Percentiles rank a stretch among this genome's conserved stretches.
Evolutionary conservation across 2,888 invertebrate species (phyloP).

Genomic region (Chymomyza amoena): DNA sequence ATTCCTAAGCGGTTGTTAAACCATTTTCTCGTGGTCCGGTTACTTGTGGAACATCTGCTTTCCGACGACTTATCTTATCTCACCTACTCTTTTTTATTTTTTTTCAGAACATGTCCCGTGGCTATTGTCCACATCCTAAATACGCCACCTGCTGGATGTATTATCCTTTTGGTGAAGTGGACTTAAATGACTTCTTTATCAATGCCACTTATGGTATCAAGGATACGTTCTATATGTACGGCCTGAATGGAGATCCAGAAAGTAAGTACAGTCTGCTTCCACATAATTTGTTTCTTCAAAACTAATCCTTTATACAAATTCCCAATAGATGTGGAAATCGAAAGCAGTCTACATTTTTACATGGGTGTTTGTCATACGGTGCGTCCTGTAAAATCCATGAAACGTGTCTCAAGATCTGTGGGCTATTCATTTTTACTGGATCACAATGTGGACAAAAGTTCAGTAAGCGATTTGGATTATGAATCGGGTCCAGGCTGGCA

Average conservation of each 20-base stretch:
- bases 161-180: conserved; percentile 81
- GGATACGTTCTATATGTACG: conserved; percentile 81
- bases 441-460: conserved; percentile 76
- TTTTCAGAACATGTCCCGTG: conserved; percentile 46
- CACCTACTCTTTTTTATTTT: neutral
- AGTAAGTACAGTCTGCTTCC: conserved; percentile 78
- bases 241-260: conserved; percentile 79
- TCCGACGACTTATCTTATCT: neutral
- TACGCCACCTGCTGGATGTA: conserved; percentile 81
- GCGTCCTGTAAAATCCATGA: conserved; percentile 79
- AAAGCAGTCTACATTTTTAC: conserved; percentile 80
- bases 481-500: conserved; percentile 82
- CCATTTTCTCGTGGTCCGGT: too few species aligned
- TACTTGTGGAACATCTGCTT: neutral
- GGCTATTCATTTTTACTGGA: conserved; percentile 83
- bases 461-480: conserved; percentile 42
- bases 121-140: conserved; percentile 78
- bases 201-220: conserved; percentile 81
- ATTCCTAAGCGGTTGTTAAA: too few species aligned
- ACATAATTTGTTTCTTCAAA: neutral
- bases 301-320: neutral
- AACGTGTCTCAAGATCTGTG: conserved; percentile 78
- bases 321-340: conserved; percentile 80
- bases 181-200: conserved; percentile 82
- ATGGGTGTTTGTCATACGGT: conserved; percentile 83